A percentile compares a stretch with the other conserved stretches of the same genome.
Evolutionary conservation across 2,113 vertebrate species (phyloP).

Genomic region (Chionomys nivalis): DNA sequence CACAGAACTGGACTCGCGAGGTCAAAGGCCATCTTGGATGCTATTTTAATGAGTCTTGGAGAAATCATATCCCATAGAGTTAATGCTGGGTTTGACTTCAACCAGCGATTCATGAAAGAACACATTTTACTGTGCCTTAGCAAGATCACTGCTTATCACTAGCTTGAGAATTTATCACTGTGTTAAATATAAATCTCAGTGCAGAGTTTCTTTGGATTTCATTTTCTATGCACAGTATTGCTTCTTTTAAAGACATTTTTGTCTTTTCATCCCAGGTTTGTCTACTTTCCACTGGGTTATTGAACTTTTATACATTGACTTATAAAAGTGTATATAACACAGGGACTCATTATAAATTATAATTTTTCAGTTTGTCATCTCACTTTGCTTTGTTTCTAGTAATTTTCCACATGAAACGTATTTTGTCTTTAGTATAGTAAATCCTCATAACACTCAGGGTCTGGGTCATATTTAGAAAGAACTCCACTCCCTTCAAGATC

Average conservation of each 20-base stretch:
- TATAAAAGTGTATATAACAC: conserved; percentile 18
- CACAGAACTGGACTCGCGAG: conserved; percentile 11
- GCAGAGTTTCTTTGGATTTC: conserved; percentile 29
- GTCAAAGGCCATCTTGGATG: conserved; percentile 7
- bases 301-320: conserved; percentile 38
- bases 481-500: background rate
- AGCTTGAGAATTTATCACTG: conserved; percentile 14
- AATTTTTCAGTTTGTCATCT: background rate
- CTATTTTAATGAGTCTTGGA: conserved; percentile 49
- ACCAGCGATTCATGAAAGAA: conserved; percentile 19
- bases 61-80: background rate
- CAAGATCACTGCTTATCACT: background rate
- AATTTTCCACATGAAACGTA: background rate
- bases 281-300: conserved; percentile 29
- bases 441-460: background rate
- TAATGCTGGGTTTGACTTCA: conserved; percentile 6
- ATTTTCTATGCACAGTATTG: background rate
- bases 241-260: conserved; percentile 37
- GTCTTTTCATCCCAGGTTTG: conserved; percentile 42
- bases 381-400: conserved; percentile 48
- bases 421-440: conserved; percentile 43
- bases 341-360: conserved; percentile 46
- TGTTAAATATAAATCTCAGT: conserved; percentile 50
- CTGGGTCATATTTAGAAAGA: conserved; percentile 1
- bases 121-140: conserved; percentile 36